phyloP scores from a whole-genome alignment of 1,140 invertebrate genomes.

The Aethina tumida region DNA sequence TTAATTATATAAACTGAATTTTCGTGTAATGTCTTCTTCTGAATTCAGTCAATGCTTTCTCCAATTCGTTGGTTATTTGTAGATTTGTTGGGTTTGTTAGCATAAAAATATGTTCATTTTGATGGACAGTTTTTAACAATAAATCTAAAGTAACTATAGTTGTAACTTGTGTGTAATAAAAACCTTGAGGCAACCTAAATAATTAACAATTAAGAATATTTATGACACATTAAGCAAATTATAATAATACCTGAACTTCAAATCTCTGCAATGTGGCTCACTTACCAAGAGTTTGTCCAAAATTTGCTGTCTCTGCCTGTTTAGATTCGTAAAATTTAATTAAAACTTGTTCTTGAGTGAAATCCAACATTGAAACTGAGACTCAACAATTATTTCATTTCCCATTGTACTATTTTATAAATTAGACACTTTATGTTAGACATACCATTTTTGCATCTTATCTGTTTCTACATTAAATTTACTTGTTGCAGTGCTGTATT shows the following conservation, averaged over 20 bases:
- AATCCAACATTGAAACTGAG: slow-evolving; percentile 46
- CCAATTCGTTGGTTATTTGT: slow-evolving; percentile 47
- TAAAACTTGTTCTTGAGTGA: slow-evolving; percentile 44
- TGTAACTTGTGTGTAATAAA: slow-evolving; percentile 43
- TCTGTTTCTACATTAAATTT: slow-evolving; percentile 41
- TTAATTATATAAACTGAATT: too few species aligned
- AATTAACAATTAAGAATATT: slow-evolving; percentile 2
- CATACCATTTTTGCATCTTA: slow-evolving; percentile 39
- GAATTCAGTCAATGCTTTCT: slow-evolving; percentile 50
- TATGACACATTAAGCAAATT: slow-evolving; percentile 3
- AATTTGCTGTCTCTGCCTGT: slow-evolving; percentile 37
- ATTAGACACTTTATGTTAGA: slow-evolving; percentile 41
- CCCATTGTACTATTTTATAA: neutral
- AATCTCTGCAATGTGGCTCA: slow-evolving; percentile 52
- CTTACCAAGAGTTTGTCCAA: slow-evolving; percentile 42
- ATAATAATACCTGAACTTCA: slow-evolving; percentile 47
- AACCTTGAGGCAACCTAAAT: slow-evolving; percentile 50
- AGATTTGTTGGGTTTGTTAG: slow-evolving; percentile 57
- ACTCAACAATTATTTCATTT: slow-evolving; percentile 30
- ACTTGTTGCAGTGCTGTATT: slow-evolving; percentile 45
- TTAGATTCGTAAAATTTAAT: slow-evolving; percentile 44
- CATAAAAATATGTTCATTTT: slow-evolving; percentile 34
- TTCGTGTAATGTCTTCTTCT: slow-evolving; percentile 40
- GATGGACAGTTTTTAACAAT: slow-evolving; percentile 36
- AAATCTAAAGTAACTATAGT: slow-evolving; percentile 49